Percentiles rank a stretch among this genome's conserved stretches.
These are phyloP conservation scores for Corythornis madagascariensis DNA, from an alignment of 2,113 vertebrate species.

Conservation along the genomic window DNA sequence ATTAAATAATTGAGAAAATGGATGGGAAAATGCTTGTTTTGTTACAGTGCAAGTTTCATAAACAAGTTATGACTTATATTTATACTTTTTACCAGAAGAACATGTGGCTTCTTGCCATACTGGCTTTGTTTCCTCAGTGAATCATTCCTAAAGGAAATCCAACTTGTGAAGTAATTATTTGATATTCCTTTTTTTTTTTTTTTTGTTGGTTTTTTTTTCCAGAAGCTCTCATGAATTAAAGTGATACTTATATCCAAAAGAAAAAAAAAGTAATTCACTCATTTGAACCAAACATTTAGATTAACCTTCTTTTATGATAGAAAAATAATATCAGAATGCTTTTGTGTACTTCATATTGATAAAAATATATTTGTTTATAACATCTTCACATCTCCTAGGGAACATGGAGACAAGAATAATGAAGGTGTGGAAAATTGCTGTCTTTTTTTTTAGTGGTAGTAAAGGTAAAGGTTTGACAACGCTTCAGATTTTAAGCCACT, in stretches of 20 bases:
- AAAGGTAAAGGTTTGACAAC: background rate
- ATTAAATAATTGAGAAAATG: background rate
- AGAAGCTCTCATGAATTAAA: background rate
- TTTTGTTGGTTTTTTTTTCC: background rate
- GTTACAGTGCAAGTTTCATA: background rate
- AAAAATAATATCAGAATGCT: background rate
- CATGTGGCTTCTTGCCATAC: background rate
- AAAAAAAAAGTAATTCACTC: background rate
- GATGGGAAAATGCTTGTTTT: background rate
- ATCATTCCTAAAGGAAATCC: constrained; percentile 42
- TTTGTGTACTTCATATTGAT: background rate
- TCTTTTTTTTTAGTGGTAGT: background rate
- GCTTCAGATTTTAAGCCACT: background rate
- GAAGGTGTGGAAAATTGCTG: background rate
- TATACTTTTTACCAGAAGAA: constrained; percentile 3
- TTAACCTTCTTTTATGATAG: background rate
- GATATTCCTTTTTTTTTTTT: background rate
- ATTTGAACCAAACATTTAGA: background rate
- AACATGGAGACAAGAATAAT: background rate
- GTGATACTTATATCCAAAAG: background rate
- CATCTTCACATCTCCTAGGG: background rate
- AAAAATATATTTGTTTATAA: background rate
- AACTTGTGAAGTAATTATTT: constrained; percentile 5
- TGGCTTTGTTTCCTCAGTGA: constrained; percentile 21
- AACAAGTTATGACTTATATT: background rate